Evolutionary conservation across 2,797 vertebrate genomes (phyloP).

Genomic region (Poeciliopsis paucimaculata): DNA sequence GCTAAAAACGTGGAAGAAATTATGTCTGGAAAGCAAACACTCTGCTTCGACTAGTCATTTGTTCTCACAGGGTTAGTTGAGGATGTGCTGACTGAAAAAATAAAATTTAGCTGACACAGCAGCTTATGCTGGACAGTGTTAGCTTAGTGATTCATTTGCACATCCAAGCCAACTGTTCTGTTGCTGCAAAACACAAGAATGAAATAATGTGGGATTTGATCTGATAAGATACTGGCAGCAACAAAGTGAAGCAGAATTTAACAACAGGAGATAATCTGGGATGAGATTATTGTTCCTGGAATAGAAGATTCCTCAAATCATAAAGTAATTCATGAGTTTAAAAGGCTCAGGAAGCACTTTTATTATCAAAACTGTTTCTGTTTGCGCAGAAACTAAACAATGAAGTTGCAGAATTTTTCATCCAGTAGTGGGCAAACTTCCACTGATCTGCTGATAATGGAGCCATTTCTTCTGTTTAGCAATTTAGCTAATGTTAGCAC

Average conservation of each 20-base stretch:
- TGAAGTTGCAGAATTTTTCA: background rate
- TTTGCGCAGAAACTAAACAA: background rate
- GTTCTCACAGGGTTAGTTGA: slow-evolving; percentile 14
- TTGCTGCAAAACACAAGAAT: slow-evolving; percentile 19
- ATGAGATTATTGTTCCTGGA: slow-evolving; percentile 19
- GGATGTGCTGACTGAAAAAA: slow-evolving; percentile 15
- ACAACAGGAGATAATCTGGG: background rate
- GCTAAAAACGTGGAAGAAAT: slow-evolving; percentile 10
- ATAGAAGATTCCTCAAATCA: no score
- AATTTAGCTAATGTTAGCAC: no score
- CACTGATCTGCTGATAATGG: no score
- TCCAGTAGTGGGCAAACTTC: no score
- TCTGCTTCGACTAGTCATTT: background rate
- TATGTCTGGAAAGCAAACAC: slow-evolving; percentile 1
- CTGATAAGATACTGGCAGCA: slow-evolving; percentile 28
- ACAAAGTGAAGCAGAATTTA: slow-evolving; percentile 1
- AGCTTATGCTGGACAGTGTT: slow-evolving; percentile 6
- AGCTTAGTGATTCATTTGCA: slow-evolving; percentile 29
- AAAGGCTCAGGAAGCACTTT: no score
- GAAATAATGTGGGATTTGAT: slow-evolving; percentile 27
- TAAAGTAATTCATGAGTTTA: no score
- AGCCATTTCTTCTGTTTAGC: no score
- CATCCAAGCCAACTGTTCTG: slow-evolving; percentile 14
- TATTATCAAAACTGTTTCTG: no score
- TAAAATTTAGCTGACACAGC: slow-evolving; percentile 15